Percentiles rank a stretch among this genome's conserved stretches.
Conservation (phyloP, 2,113 vertebrate genomes). For the Pseudorasbora parva region DNA sequence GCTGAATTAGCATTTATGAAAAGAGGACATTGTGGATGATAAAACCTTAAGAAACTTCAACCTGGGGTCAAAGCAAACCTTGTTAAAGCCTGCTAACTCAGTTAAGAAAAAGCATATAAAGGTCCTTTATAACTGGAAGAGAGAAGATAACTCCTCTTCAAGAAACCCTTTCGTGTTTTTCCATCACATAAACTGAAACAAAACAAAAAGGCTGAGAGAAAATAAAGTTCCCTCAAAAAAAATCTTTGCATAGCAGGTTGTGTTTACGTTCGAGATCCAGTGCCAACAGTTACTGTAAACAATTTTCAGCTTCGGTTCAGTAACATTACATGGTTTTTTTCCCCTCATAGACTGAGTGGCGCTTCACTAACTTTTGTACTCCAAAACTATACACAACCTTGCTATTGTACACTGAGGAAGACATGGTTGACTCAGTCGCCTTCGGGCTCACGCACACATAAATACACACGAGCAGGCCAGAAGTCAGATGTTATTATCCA, state of each 20-base stretch:
- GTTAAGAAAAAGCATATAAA: slow-evolving; percentile 8
- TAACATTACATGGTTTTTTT: slow-evolving; percentile 43
- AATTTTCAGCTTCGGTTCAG: slow-evolving; percentile 47
- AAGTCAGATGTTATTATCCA: slow-evolving; percentile 43
- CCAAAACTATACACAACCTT: slow-evolving; percentile 40
- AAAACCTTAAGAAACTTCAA: slow-evolving; percentile 18
- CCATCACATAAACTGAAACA: not conserved
- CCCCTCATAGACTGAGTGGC: slow-evolving; percentile 22
- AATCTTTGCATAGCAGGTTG: slow-evolving; percentile 28
- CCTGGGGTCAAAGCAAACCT: slow-evolving; percentile 22
- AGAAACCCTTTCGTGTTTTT: slow-evolving; percentile 1
- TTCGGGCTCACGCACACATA: slow-evolving; percentile 18
- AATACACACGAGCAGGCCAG: not conserved
- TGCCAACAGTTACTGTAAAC: slow-evolving; percentile 48
- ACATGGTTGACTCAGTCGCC: slow-evolving; percentile 23
- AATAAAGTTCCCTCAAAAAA: not conserved
- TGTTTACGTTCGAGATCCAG: slow-evolving; percentile 44
- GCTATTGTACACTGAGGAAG: slow-evolving; percentile 39
- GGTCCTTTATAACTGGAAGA: not conserved
- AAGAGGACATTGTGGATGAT: slow-evolving; percentile 26
- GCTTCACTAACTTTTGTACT: slow-evolving; percentile 44
- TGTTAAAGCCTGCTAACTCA: not conserved
- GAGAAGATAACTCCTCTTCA: not conserved
- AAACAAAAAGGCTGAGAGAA: slow-evolving; percentile 9
- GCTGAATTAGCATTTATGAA: slow-evolving; percentile 49